Evolutionary conservation across 2,113 vertebrate genomes (phyloP).

Genomic region (Halichoerus grypus): DNA sequence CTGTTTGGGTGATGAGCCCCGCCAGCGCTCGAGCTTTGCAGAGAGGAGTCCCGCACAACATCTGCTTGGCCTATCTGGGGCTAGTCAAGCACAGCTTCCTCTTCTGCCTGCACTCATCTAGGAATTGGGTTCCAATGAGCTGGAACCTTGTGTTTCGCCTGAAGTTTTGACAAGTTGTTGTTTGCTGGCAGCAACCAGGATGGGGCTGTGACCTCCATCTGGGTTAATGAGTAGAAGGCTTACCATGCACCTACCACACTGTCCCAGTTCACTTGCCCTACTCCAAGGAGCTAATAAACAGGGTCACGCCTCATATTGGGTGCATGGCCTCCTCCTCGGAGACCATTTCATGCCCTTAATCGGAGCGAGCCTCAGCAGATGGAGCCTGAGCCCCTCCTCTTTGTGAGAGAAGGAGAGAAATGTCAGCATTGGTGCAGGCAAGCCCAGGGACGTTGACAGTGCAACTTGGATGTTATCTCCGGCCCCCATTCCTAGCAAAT

Average conservation of each 20-base stretch:
- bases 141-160: constrained; percentile 74
- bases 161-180: constrained; percentile 63
- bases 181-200: not conserved
- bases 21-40: constrained; percentile 72
- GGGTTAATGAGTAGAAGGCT: constrained; percentile 58
- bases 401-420: not conserved
- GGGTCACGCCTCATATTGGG: not conserved
- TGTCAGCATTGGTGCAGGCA: rapidly evolving
- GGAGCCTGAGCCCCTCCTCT: not conserved
- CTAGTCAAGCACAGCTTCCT: constrained; percentile 74
- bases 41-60: constrained; percentile 48
- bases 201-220: constrained; percentile 75
- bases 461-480: not conserved
- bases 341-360: not conserved
- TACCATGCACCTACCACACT: not conserved
- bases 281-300: constrained; percentile 70
- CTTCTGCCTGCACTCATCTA: constrained; percentile 71
- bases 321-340: not conserved
- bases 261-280: constrained; percentile 55
- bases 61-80: constrained; percentile 80
- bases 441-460: not conserved
- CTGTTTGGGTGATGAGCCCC: constrained; percentile 79
- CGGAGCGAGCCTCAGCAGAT: not conserved
- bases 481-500: not conserved
- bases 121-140: constrained; percentile 79